A percentile compares a stretch with the other conserved stretches of the same genome.
phyloP scores from a whole-genome alignment of 2,888 invertebrate species.

The Meliscaeva auricollis region DNA sequence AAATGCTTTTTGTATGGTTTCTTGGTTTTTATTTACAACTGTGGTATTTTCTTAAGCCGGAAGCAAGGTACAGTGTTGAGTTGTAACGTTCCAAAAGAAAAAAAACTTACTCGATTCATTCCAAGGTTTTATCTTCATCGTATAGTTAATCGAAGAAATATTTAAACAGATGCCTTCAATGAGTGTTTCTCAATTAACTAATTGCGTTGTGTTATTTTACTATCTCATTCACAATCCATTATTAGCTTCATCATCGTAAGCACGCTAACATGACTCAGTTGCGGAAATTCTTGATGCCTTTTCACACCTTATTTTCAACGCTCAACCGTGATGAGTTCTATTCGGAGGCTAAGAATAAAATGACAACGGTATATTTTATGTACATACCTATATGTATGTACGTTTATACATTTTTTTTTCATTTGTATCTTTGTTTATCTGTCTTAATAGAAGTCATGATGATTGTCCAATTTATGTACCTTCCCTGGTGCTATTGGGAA shows the following conservation, averaged over 20 bases:
- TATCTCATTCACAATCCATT: constrained; percentile 1
- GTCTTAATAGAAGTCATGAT: too few species aligned
- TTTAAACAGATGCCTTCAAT: not conserved
- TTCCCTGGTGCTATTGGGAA: too few species aligned
- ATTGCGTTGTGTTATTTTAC: not conserved
- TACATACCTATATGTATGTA: too few species aligned
- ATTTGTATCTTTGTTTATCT: too few species aligned
- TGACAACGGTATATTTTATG: not conserved
- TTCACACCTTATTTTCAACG: not conserved
- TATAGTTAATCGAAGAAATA: not conserved
- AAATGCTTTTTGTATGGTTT: not conserved
- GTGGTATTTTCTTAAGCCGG: not conserved
- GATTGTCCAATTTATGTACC: too few species aligned
- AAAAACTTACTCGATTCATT: not conserved
- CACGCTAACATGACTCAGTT: not conserved
- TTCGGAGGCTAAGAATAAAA: not conserved
- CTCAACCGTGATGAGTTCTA: not conserved
- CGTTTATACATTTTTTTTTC: too few species aligned
- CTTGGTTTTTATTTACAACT: not conserved
- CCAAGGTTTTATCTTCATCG: not conserved
- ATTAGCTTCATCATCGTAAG: constrained; percentile 10
- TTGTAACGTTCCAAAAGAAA: not conserved
- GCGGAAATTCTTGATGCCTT: not conserved
- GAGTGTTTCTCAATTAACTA: not conserved
- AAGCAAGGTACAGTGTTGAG: not conserved